A percentile compares a stretch with the other conserved stretches of the same genome.
Conservation (phyloP, 2,113 vertebrate species). For the Onychostoma macrolepis region DNA sequence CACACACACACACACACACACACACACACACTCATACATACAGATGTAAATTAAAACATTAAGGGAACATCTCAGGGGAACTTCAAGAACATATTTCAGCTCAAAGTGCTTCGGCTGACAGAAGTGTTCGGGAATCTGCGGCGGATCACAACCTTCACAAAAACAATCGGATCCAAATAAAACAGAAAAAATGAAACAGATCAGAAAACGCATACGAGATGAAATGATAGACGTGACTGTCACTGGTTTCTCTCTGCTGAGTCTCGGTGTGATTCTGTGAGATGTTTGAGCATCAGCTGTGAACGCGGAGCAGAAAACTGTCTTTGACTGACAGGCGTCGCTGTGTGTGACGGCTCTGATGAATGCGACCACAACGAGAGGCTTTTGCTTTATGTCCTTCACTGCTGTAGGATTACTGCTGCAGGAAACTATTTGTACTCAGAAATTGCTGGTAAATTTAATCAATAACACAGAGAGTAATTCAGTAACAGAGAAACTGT, state of each 20-base stretch:
- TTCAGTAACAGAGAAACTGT: no score
- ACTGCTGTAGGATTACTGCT: no score
- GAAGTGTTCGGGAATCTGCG: no score
- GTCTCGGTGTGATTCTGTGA: neutral
- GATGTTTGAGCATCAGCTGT: neutral
- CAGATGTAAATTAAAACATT: neutral
- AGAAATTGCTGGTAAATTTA: constrained; percentile 32
- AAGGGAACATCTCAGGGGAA: neutral
- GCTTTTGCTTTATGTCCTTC: no score
- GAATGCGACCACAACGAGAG: no score
- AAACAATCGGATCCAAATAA: neutral
- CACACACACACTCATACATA: no score
- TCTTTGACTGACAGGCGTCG: neutral
- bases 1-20: no score
- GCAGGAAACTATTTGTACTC: no score
- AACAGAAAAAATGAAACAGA: neutral
- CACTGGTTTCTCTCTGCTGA: neutral
- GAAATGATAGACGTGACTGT: neutral
- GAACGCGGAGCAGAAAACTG: neutral
- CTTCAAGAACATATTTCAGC: neutral
- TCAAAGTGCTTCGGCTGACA: neutral
- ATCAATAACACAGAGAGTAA: no score
- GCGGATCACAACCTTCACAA: neutral
- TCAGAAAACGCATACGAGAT: neutral
- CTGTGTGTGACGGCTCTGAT: neutral